phyloP scores from a whole-genome alignment of 2,888 invertebrate genomes.

The Calliopum simillimum region DNA sequence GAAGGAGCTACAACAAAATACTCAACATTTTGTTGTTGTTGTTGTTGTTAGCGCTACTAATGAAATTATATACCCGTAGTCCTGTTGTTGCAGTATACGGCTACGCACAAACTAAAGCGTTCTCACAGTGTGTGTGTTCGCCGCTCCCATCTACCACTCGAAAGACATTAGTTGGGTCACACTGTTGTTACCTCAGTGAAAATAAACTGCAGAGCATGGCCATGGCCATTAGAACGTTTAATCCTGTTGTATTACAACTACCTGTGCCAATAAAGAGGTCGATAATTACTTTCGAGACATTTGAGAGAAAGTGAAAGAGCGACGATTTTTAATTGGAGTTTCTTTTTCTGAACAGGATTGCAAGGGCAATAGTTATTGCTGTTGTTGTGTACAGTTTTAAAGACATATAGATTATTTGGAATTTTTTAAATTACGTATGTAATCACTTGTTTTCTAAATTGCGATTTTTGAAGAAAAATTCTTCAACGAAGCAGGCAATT shows the following conservation, averaged over 20 bases:
- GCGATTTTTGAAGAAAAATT: no score
- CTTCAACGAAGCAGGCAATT: no score
- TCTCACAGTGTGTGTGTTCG: background rate
- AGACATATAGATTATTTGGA: no score
- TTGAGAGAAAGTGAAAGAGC: background rate
- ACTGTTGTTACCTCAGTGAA: background rate
- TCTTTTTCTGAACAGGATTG: background rate
- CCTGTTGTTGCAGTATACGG: background rate
- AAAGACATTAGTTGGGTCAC: slow-evolving; percentile 15
- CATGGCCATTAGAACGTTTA: slow-evolving; percentile 29
- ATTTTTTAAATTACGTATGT: no score
- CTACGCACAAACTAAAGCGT: background rate
- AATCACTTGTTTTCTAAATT: no score
- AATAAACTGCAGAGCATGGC: slow-evolving; percentile 16
- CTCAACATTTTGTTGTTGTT: background rate
- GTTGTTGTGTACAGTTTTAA: no score
- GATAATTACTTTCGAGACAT: slow-evolving; percentile 26
- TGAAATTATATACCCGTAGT: slow-evolving; percentile 22
- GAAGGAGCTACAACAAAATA: no score
- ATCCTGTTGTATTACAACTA: slow-evolving; percentile 22
- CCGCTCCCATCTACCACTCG: background rate
- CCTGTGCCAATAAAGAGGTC: slow-evolving; percentile 34
- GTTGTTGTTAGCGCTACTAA: slow-evolving; percentile 12
- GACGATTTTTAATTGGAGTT: slow-evolving; percentile 27
- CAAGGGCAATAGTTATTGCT: no score